phyloP scores from a whole-genome alignment of 2,113 vertebrate genomes.

The Andinoacara biseriatus region DNA sequence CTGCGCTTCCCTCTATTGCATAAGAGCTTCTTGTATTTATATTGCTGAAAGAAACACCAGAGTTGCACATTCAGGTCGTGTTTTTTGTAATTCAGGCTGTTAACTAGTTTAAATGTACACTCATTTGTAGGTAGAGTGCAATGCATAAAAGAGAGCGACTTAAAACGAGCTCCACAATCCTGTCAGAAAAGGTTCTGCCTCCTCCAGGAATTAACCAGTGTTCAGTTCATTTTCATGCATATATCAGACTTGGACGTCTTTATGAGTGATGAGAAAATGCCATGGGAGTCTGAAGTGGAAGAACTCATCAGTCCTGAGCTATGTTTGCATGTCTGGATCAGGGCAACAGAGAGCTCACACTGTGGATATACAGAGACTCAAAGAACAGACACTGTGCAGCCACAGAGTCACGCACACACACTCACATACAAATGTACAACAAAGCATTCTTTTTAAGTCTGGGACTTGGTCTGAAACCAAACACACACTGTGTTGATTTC shows the following conservation, averaged over 20 bases:
- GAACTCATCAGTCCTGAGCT: constrained; percentile 51
- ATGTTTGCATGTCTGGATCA: constrained; percentile 28
- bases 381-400: constrained; percentile 14
- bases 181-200: constrained; percentile 4
- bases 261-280: constrained; percentile 54
- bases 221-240: constrained; percentile 18
- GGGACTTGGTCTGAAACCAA: constrained; percentile 21
- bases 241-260: constrained; percentile 16
- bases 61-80: constrained; percentile 1
- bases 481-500: constrained; percentile 46
- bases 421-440: constrained; percentile 27
- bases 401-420: not conserved
- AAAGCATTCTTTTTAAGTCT: constrained; percentile 18
- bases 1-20: constrained; percentile 39
- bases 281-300: constrained; percentile 46
- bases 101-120: not conserved
- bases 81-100: not conserved
- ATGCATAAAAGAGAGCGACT: not conserved
- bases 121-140: not conserved
- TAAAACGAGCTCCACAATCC: not conserved
- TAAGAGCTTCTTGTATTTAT: constrained; percentile 40
- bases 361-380: constrained; percentile 22
- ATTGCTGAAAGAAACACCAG: constrained; percentile 20
- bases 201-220: not conserved
- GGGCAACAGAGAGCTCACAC: constrained; percentile 26